Percentiles rank a stretch among this genome's conserved stretches.
phyloP scores from a whole-genome alignment of 2,113 vertebrate genomes.

The Microcebus lehilahytsara region DNA sequence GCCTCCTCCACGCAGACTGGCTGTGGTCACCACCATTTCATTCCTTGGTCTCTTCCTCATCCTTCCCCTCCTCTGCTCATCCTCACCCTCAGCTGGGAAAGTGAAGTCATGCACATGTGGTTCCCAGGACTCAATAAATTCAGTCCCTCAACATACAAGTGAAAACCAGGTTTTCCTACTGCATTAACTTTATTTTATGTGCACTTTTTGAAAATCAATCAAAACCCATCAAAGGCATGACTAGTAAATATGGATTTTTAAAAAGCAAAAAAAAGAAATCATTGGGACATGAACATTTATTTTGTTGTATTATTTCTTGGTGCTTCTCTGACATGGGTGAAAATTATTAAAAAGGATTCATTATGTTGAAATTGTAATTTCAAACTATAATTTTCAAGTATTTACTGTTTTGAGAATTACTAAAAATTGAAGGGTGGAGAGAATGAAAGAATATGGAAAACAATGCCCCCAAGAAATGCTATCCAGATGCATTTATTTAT shows the following conservation, averaged over 20 bases:
- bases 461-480: neutral
- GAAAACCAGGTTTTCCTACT: neutral
- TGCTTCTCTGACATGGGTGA: neutral
- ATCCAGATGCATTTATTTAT: accelerated
- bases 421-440: neutral
- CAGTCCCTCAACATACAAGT: neutral
- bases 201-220: neutral
- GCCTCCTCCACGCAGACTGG: no score
- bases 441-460: neutral
- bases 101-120: neutral
- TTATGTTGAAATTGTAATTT: neutral
- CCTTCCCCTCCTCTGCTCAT: neutral
- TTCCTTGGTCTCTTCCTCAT: neutral
- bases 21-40: no score
- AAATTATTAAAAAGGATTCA: neutral
- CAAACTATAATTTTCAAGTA: neutral
- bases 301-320: neutral
- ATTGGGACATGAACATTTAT: neutral
- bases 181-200: no score
- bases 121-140: neutral
- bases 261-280: neutral
- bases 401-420: neutral
- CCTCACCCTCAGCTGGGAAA: neutral
- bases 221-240: neutral
- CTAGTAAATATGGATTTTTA: neutral